Percentiles rank a stretch among this genome's conserved stretches.
phyloP scores from a whole-genome alignment of 2,113 vertebrate genomes.

The Poeciliopsis retropinna region DNA sequence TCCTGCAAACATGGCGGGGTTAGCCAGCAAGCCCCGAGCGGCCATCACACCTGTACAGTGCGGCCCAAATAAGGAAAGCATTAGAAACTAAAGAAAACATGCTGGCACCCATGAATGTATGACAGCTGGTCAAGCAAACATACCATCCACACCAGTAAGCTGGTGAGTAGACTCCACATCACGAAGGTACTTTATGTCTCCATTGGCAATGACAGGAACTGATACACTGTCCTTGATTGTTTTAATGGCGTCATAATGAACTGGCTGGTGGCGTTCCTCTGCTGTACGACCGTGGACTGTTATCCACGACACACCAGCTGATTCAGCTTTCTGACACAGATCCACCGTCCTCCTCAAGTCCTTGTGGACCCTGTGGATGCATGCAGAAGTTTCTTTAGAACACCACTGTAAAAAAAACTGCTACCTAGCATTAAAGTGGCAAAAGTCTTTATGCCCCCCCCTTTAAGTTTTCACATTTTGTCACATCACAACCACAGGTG shows the following conservation, averaged over 20 bases:
- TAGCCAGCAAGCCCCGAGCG: constrained; percentile 91
- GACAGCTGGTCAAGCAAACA: constrained; percentile 36
- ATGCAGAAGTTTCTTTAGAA: background rate
- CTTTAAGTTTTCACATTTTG: no score
- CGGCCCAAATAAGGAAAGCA: background rate
- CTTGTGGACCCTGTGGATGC: constrained; percentile 87
- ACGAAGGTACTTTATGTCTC: constrained; percentile 89
- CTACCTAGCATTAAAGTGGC: background rate
- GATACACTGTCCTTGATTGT: constrained; percentile 90
- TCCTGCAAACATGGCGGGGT: constrained; percentile 95
- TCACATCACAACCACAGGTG: no score
- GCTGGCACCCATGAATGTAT: background rate
- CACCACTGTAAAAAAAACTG: background rate
- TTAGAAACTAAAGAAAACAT: background rate
- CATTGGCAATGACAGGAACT: constrained; percentile 93
- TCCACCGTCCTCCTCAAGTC: constrained; percentile 91
- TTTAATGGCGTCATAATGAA: constrained; percentile 94
- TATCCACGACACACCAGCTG: constrained; percentile 94
- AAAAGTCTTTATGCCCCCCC: no score
- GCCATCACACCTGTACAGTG: constrained; percentile 88
- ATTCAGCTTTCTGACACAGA: constrained; percentile 93
- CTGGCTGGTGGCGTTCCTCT: constrained; percentile 94
- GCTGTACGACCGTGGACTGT: constrained; percentile 92
- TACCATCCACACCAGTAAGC: constrained; percentile 91
- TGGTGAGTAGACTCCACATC: constrained; percentile 87